phyloP scores from a whole-genome alignment of 1,140 invertebrate species.

The Eumeta japonica region DNA sequence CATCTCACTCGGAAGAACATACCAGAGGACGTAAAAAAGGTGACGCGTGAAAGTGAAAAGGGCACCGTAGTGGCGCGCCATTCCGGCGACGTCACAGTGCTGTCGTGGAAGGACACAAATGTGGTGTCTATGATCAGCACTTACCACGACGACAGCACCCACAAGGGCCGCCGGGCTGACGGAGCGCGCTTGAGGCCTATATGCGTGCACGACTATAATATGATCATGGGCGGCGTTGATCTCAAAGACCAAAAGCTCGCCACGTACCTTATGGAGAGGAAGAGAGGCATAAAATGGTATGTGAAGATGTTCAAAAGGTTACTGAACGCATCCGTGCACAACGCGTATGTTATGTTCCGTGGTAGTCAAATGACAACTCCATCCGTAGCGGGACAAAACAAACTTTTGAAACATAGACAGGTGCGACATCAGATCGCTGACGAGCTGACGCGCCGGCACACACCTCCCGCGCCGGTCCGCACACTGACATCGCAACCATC shows the following conservation, averaged over 20 bases:
- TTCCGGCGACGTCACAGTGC: constrained; percentile 12
- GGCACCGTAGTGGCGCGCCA: constrained; percentile 10
- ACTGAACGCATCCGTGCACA: constrained; percentile 1
- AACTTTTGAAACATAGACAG: constrained; percentile 4
- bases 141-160: constrained; percentile 10
- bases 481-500: no score
- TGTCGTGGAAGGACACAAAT: constrained; percentile 18
- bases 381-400: constrained; percentile 1
- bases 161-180: constrained; percentile 3
- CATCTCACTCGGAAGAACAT: no score
- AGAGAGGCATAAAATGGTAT: constrained; percentile 15
- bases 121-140: constrained; percentile 15
- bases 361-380: constrained; percentile 5
- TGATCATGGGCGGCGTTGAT: constrained; percentile 23
- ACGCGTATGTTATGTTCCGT: constrained; percentile 1
- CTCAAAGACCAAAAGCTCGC: constrained; percentile 19
- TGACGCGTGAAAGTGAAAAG: constrained; percentile 3
- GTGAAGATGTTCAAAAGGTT: constrained; percentile 18
- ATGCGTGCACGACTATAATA: constrained; percentile 18
- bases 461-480: no score
- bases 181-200: constrained; percentile 10
- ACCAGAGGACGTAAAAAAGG: no score
- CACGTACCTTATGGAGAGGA: constrained; percentile 13
- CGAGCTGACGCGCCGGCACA: not conserved
- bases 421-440: constrained; percentile 1